phyloP scores from a whole-genome alignment of 2,888 invertebrate genomes.

The Calameuta filiformis region DNA sequence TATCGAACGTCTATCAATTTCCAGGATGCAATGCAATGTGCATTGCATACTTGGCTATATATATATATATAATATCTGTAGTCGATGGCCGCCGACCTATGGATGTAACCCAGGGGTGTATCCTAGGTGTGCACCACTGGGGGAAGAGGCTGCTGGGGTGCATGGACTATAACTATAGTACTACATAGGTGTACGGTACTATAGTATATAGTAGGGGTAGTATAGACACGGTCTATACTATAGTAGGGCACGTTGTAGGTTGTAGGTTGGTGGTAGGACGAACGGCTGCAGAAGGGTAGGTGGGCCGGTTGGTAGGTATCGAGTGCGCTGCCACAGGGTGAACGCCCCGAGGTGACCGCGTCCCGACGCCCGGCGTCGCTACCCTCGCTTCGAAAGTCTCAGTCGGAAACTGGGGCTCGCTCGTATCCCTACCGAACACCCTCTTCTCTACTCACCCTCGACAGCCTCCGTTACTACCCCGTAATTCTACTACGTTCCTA shows the following conservation, averaged over 20 bases:
- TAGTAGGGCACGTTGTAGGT: neutral
- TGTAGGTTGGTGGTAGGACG: constrained; percentile 10
- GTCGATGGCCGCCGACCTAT: neutral
- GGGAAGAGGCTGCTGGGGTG: neutral
- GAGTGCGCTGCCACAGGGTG: constrained; percentile 51
- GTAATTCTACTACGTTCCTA: constrained; percentile 10
- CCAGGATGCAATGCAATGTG: neutral
- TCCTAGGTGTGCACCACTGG: neutral
- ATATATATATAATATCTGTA: neutral
- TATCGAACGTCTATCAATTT: constrained; percentile 2
- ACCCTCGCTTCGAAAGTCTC: constrained; percentile 25
- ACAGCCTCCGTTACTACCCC: neutral
- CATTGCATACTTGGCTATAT: neutral
- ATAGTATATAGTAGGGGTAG: neutral
- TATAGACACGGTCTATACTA: neutral
- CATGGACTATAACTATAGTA: neutral
- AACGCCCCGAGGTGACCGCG: constrained; percentile 55
- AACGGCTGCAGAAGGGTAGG: constrained; percentile 20
- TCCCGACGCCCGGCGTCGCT: constrained; percentile 40
- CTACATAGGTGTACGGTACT: neutral
- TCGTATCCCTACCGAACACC: constrained; percentile 16
- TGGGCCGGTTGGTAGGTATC: constrained; percentile 33
- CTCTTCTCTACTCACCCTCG: neutral
- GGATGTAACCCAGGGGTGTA: neutral
- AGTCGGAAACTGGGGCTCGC: constrained; percentile 43